Percentiles rank a stretch among this genome's conserved stretches.
Conservation (phyloP, 2,888 invertebrate genomes). For the Heteropelma amictum region DNA sequence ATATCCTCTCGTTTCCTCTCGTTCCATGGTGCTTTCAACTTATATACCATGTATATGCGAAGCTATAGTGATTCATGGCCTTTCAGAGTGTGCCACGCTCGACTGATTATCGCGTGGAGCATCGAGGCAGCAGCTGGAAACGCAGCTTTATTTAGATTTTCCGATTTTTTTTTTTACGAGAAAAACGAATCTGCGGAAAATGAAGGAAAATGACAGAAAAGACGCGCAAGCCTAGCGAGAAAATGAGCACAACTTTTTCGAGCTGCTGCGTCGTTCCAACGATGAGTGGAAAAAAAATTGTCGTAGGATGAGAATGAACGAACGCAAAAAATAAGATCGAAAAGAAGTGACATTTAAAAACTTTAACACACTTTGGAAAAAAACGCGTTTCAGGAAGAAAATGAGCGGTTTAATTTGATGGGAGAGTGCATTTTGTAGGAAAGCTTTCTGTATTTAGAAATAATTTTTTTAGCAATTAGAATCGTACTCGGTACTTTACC, state of each 20-base stretch:
- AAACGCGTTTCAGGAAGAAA: too few species aligned
- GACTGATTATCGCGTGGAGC: conserved; percentile 46
- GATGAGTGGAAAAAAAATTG: neutral
- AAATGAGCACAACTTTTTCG: neutral
- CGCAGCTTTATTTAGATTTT: conserved; percentile 29
- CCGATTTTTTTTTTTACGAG: neutral
- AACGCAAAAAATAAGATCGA: too few species aligned
- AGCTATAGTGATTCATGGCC: conserved; percentile 51
- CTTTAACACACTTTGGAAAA: too few species aligned
- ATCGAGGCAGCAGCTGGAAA: conserved; percentile 33
- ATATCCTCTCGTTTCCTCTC: neutral
- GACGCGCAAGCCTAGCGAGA: neutral
- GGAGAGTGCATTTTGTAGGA: neutral
- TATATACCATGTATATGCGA: too few species aligned
- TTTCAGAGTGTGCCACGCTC: conserved; percentile 36
- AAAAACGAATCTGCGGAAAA: neutral
- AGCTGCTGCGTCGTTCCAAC: neutral
- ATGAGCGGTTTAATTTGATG: too few species aligned
- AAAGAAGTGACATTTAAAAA: too few species aligned
- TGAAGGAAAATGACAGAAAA: neutral
- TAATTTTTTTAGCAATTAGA: too few species aligned
- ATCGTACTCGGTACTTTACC: too few species aligned
- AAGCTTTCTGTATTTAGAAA: neutral
- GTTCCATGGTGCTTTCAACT: neutral
- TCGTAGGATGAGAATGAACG: too few species aligned